Base-by-base conservation (phyloP, 2,797 vertebrate species). In the Lutjanus argentimaculatus region DNA sequence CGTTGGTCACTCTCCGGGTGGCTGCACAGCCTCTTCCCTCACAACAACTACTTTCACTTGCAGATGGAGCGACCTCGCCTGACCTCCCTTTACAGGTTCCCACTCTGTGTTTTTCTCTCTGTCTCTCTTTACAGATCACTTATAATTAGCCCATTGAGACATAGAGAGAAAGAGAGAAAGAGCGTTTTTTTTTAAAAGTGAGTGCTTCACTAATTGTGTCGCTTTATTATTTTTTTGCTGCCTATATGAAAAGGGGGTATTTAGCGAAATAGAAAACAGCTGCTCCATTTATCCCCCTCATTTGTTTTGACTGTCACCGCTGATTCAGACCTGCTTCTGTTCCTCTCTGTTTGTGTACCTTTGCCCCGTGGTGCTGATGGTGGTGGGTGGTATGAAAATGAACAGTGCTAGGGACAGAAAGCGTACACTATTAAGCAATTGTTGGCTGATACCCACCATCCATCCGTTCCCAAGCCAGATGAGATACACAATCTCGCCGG, bases 131-230 rank as follows among this genome's bases (percentile, higher is more conserved):
- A 78, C 82, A 86, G 79, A 88, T 91, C 14, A 36, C 85, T 87
- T 57, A 71, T 93, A 93, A 94, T 93, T 92, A 92, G 70, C 80
- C 82, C 46, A 68, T 64, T 58, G 81, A 90, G 83, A 86, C 75
- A 67, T 7, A 40, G 61, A n/a, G 55, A 65, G 19, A 75, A 19
- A 52, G 48, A 10, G 22, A 51, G n/a, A 15, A 25, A 66, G 25
- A 66, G 64, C 49, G 11, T 36, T 19, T 48, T 48, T 43, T 22
- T n/a, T 21, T 53, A 83, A 42, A 55, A 70, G 53, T 65, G 72
- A 84, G 77, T 83, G 83, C 72, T 86, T 84, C 67, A 25, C 83
- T 91, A 91, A 93, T 90, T 89, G 75, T 81, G 79, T 61, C 59
- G 17, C 80, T 85, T 90, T 83, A 82, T 88, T 85, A 77, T 90